phyloP scores from a whole-genome alignment of 2,888 invertebrate genomes.

The Idaea straminata region DNA sequence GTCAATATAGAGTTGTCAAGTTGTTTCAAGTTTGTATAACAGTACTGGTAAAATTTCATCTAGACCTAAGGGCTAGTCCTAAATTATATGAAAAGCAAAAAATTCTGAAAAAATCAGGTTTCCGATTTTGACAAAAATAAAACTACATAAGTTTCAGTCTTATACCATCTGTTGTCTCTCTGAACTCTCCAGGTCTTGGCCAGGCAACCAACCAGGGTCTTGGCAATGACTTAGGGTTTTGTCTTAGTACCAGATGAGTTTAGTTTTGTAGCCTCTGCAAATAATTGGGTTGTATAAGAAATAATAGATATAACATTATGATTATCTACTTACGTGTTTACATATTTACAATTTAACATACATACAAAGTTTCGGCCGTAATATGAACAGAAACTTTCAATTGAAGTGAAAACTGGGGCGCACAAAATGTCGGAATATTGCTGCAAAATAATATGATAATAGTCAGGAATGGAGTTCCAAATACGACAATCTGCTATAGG shows the following conservation, averaged over 20 bases:
- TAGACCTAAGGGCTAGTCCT: not conserved
- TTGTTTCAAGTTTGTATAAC: not conserved
- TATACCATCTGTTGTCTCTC: too few relatives aligned
- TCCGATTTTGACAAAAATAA: too few relatives aligned
- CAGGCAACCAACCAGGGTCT: too few relatives aligned
- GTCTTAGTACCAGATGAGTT: too few relatives aligned
- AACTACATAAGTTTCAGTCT: too few relatives aligned
- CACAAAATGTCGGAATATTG: not conserved
- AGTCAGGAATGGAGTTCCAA: not conserved
- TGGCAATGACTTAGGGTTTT: too few relatives aligned
- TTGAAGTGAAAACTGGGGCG: not conserved
- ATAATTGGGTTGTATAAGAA: too few relatives aligned
- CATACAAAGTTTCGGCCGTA: not conserved
- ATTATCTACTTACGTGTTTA: too few relatives aligned
- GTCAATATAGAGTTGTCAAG: not conserved
- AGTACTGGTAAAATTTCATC: not conserved
- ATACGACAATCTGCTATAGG: not conserved
- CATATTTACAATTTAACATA: not conserved
- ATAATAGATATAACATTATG: too few relatives aligned
- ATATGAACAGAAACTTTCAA: not conserved
- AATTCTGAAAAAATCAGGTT: not conserved
- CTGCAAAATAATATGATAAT: too few relatives aligned
- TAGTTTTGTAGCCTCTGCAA: too few relatives aligned
- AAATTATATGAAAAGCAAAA: not conserved
- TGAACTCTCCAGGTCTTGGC: too few relatives aligned